These are phyloP conservation scores for Nothobranchius furzeri DNA, from an alignment of 2,113 vertebrate genomes.

Conservation along the genomic window DNA sequence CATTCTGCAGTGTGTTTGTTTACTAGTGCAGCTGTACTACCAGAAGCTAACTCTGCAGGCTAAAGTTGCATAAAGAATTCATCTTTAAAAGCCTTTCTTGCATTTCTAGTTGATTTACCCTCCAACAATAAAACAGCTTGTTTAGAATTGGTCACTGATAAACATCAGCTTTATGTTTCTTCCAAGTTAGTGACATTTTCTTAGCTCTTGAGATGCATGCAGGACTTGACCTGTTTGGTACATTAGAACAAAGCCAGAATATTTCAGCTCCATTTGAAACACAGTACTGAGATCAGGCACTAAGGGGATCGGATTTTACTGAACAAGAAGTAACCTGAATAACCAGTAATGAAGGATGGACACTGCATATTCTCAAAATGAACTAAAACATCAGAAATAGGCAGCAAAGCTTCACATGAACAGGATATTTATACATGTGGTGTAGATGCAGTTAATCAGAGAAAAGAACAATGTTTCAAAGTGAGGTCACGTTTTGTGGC, in stretches of 20 bases:
- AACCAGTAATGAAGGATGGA: constrained; percentile 11
- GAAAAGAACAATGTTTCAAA: constrained; percentile 35
- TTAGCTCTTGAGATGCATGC: constrained; percentile 1
- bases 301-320: constrained; percentile 46
- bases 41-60: constrained; percentile 19
- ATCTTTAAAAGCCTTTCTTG: constrained; percentile 9
- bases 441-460: constrained; percentile 25
- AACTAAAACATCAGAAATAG: constrained; percentile 37
- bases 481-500: constrained; percentile 49
- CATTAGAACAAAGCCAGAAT: constrained; percentile 3
- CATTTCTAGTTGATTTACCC: constrained; percentile 1
- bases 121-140: not conserved
- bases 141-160: constrained; percentile 7
- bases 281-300: constrained; percentile 54
- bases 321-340: constrained; percentile 29
- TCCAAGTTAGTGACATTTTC: constrained; percentile 14
- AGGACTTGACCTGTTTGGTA: constrained; percentile 16
- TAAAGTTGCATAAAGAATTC: constrained; percentile 33
- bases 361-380: constrained; percentile 15
- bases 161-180: not conserved
- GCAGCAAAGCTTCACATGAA: constrained; percentile 34
- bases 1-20: constrained; percentile 4
- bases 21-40: constrained; percentile 4
- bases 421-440: constrained; percentile 3
- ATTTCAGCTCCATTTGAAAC: constrained; percentile 4